Evolutionary conservation across 2,888 invertebrate genomes (phyloP).

Genomic region (Agrochola lychnidis): DNA sequence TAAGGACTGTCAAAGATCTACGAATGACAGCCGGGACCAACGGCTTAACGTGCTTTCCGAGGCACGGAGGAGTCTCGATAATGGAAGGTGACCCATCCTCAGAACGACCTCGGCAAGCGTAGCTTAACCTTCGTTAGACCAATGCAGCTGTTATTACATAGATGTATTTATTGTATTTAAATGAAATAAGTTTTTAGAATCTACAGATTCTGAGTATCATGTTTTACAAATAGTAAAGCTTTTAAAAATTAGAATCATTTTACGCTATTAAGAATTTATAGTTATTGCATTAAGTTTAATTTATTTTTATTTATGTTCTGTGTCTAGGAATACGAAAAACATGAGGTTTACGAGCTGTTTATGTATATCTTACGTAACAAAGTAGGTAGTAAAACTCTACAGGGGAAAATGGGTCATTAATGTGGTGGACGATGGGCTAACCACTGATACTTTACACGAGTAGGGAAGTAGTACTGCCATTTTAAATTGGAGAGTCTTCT

Average conservation of each 20-base stretch:
- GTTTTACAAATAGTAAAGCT: slow-evolving; percentile 55
- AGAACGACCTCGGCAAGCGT: too few relatives aligned
- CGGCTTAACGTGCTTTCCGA: too few relatives aligned
- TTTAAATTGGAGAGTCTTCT: background rate
- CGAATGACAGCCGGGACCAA: too few relatives aligned
- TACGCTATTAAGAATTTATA: slow-evolving; percentile 51
- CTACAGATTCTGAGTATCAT: slow-evolving; percentile 20
- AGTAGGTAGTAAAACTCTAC: slow-evolving; percentile 59
- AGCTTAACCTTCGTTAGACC: too few relatives aligned
- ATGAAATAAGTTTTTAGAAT: background rate
- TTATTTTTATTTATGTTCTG: slow-evolving; percentile 52
- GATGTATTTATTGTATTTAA: background rate
- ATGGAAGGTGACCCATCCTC: too few relatives aligned
- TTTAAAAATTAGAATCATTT: slow-evolving; percentile 52
- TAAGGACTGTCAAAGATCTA: too few relatives aligned
- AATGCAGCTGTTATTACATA: too few relatives aligned
- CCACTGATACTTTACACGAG: slow-evolving; percentile 5
- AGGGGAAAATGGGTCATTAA: slow-evolving; percentile 58
- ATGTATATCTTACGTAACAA: slow-evolving; percentile 60
- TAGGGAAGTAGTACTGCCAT: background rate
- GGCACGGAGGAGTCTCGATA: too few relatives aligned
- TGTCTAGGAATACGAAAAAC: slow-evolving; percentile 56
- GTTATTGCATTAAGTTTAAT: slow-evolving; percentile 57
- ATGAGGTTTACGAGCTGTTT: slow-evolving; percentile 67
- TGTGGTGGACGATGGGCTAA: slow-evolving; percentile 8